Evolutionary conservation across 2,113 vertebrate species (phyloP), one percentile per base, ranked within the genome.

Genomic region (Podarcis raffonei): DNA sequence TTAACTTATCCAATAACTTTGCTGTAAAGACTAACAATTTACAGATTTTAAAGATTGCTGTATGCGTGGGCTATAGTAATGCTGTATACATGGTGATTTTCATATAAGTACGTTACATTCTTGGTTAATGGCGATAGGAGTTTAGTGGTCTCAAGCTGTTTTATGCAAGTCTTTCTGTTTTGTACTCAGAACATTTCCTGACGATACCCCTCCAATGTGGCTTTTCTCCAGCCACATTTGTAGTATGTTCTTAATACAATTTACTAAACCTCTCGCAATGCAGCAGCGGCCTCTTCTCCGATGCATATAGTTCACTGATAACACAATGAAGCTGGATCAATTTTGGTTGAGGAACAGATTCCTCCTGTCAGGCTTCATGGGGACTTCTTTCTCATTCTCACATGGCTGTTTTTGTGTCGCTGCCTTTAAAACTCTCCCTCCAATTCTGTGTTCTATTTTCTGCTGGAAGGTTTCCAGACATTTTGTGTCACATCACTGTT

Each of bases 371-470:
- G 87, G 22, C 62, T 72, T 8, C 32, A 39, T 15, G 69, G 87
- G 53, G 89, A 57, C 65, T 79, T 1, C 86, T 87, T 62, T 92
- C 85, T 23, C n/a, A 2, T 39, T 66, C 37, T 48, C 88, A 81
- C 9, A 59, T 0, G 88, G 92, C 78, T 42, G 42, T 42, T 66
- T 53, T 0, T 0, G 5, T 90, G 66, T 37, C 89, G 48, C 84
- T 89, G 88, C 81, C 23, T n/a, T 32, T 81, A 62, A 88, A 87
- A 42, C 42, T 12, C 35, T 91, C 81, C 81, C 89, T 72, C 83
- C 91, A 85, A 65, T 88, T 84, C 78, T 89, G 85, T 91, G 87
- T 92, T 87, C 59, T 75, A 23, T 72, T 91, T 93, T 72, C 84
- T 84, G 5, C 86, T 93, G 84, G 83, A 88, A 7, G 0, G 16